Evolutionary conservation across 2,797 vertebrate genomes (phyloP).

Genomic region (Prionace glauca): DNA sequence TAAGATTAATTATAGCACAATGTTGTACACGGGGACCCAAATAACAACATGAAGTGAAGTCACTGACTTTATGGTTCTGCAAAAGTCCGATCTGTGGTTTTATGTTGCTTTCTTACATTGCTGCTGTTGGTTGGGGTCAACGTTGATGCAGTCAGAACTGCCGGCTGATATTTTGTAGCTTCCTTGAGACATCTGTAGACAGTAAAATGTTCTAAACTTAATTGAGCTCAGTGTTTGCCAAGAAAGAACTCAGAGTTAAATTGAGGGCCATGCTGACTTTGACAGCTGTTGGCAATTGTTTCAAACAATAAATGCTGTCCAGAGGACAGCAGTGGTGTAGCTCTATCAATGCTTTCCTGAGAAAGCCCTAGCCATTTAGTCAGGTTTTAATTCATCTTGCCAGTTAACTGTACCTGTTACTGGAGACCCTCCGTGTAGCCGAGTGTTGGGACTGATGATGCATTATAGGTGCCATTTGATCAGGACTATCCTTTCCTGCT

Average conservation of each 20-base stretch:
- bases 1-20: neutral
- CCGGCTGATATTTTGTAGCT: neutral
- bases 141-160: neutral
- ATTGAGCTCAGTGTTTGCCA: neutral
- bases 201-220: neutral
- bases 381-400: neutral
- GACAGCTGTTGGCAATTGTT: conserved; percentile 4
- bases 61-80: neutral
- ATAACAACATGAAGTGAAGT: neutral
- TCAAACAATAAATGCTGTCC: neutral
- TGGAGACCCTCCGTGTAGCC: neutral
- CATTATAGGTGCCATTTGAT: neutral
- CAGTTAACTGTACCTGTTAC: neutral
- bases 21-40: neutral
- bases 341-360: neutral
- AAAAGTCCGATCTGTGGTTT: neutral
- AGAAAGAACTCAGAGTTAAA: neutral
- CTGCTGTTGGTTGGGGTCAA: neutral
- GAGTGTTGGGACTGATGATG: neutral
- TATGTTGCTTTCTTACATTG: neutral
- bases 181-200: neutral
- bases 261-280: neutral
- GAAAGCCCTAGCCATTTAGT: neutral
- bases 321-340: neutral
- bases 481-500: conserved; percentile 18